Base-by-base conservation (phyloP, 2,888 invertebrate genomes). In the Calliopum simillimum region DNA sequence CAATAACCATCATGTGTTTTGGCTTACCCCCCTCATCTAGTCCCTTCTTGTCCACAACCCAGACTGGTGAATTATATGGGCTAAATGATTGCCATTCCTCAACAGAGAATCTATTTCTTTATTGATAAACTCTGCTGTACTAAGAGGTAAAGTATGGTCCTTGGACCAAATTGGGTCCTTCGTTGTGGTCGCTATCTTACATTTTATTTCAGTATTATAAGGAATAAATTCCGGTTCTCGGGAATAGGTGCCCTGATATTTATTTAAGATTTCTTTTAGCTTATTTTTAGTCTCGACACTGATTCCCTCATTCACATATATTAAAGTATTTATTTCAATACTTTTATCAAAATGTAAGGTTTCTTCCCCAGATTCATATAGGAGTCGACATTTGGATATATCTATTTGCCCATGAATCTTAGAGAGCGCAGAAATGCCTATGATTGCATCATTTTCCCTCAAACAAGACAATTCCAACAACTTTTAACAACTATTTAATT, bases 11-110 rank as follows among this genome's bases (percentile, higher is more conserved):
- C 46, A 6, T 5, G 19, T 61, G 46, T 21, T 62, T 47, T 23
- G 44, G 23, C 23, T 23, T 62, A 8, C 23, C 49, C n/a, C 49
- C 25, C 23, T 62, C 51, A 51, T 51, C 51, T 21, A 51, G 21
- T 21, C 16, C 65, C 21, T 71, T 70, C 19, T 73, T 70, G 16
- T 5, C 12, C 0, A 71, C 72, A 4, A 72, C 25, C 0, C 72
- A 69, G 19, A 71, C 53, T 3, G 71, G 58, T 3, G 68, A 67
- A 4, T 62, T 51, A 59, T 61, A 72, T 2, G 66, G 71, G 23
- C 71, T 61, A 4, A 51, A 19, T 19, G 19, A 51, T 3, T 21
- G 19, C 12, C 21, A 51, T 51, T 51, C 16, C 21, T 51, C 19
- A 19, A 19, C 51, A 51, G 6, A 19, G 51, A 51, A 19, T 51